phyloP scores from a whole-genome alignment of 1,140 invertebrate species.

The Drosophila guanche region DNA sequence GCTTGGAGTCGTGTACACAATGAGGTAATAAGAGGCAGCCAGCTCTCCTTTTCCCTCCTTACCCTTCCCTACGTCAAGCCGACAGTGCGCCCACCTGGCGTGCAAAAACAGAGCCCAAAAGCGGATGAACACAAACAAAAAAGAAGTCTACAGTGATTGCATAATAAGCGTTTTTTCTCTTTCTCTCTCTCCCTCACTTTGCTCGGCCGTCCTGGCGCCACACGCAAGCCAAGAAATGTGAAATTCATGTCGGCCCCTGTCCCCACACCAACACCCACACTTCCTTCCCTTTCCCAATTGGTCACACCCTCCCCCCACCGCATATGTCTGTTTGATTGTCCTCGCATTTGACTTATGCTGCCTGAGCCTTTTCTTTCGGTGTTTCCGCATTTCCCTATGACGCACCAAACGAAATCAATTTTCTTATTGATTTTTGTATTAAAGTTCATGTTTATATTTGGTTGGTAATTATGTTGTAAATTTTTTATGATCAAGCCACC shows the following conservation, averaged over 20 bases:
- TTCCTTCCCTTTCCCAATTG: slow-evolving; percentile 4
- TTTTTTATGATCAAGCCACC: slow-evolving; percentile 36
- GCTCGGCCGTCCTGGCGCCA: slow-evolving; percentile 57
- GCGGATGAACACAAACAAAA: slow-evolving; percentile 27
- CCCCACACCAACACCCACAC: slow-evolving; percentile 4
- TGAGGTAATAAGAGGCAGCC: slow-evolving; percentile 73
- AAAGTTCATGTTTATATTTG: slow-evolving; percentile 51
- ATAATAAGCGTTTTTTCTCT: slow-evolving; percentile 70
- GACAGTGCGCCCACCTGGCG: slow-evolving; percentile 57
- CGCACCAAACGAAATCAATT: slow-evolving; percentile 68
- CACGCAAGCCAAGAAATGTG: slow-evolving; percentile 74
- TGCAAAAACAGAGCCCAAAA: slow-evolving; percentile 49
- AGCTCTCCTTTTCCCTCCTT: not conserved
- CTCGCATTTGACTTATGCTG: slow-evolving; percentile 53
- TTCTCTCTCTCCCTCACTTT: too few relatives aligned
- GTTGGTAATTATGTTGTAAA: slow-evolving; percentile 53
- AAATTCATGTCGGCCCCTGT: slow-evolving; percentile 59
- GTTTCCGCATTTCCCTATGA: slow-evolving; percentile 48
- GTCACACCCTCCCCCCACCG: slow-evolving; percentile 2
- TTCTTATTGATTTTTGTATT: slow-evolving; percentile 74
- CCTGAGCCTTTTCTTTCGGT: slow-evolving; percentile 29
- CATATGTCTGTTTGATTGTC: slow-evolving; percentile 16
- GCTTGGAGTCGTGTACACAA: slow-evolving; percentile 83
- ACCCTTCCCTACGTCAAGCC: not conserved
- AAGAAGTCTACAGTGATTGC: slow-evolving; percentile 73